Evolutionary conservation across 2,113 vertebrate genomes (phyloP).

Genomic region (Origma solitaria): DNA sequence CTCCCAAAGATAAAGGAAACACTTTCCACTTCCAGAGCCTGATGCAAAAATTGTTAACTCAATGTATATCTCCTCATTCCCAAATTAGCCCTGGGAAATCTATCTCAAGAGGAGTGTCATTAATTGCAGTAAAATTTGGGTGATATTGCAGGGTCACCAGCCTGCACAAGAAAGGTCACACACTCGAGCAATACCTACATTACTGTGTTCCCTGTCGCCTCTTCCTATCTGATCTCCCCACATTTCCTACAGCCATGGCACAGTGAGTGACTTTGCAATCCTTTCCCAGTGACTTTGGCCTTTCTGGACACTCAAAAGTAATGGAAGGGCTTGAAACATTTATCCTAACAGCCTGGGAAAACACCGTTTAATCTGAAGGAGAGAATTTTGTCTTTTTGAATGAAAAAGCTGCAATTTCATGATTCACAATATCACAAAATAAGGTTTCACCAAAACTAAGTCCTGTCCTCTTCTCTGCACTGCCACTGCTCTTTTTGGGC

Average conservation of each 20-base stretch:
- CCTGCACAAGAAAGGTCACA: background rate
- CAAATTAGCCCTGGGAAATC: background rate
- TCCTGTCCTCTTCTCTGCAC: background rate
- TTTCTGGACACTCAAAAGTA: background rate
- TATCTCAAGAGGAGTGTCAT: background rate
- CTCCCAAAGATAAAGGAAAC: background rate
- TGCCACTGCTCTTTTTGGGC: background rate
- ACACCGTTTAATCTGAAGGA: background rate
- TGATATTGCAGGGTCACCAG: background rate
- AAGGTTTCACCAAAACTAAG: background rate
- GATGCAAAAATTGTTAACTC: background rate
- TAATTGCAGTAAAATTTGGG: background rate
- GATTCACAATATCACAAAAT: background rate
- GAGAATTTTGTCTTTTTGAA: background rate
- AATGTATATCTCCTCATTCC: accelerated
- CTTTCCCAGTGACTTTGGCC: background rate
- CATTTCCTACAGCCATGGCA: background rate
- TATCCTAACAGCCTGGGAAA: background rate
- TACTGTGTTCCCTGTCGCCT: background rate
- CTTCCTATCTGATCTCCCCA: background rate
- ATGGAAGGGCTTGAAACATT: background rate
- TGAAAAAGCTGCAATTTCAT: background rate
- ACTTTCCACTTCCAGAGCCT: background rate
- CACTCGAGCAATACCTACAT: background rate
- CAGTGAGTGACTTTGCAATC: background rate